phyloP scores from a whole-genome alignment of 2,113 vertebrate species.

The Mus pahari region DNA sequence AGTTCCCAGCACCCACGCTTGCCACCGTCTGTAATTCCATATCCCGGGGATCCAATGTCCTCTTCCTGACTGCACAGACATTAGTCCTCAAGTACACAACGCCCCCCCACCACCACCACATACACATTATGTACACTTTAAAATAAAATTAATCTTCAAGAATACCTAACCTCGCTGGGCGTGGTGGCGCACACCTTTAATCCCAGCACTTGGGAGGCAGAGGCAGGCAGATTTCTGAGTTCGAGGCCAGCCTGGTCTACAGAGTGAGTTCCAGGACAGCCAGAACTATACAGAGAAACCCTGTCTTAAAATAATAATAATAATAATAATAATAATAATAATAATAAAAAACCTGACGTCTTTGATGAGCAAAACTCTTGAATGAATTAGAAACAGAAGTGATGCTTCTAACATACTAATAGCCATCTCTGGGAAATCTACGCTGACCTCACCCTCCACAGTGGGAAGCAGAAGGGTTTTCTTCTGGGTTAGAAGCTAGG shows the following conservation, averaged over 20 bases:
- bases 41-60: neutral
- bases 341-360: too few species aligned
- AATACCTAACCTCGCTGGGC: too few species aligned
- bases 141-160: neutral
- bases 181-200: too few species aligned
- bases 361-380: neutral
- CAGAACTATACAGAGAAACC: too few species aligned
- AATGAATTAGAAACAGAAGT: neutral
- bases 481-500: neutral
- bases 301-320: too few species aligned
- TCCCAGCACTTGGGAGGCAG: too few species aligned
- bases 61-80: neutral
- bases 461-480: neutral
- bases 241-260: too few species aligned
- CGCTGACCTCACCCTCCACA: neutral
- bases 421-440: too few species aligned
- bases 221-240: too few species aligned
- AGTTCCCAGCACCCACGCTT: neutral
- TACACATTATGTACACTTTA: neutral
- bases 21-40: neutral
- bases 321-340: too few species aligned
- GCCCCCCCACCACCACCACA: neutral
- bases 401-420: neutral
- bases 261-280: too few species aligned
- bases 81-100: neutral